Evolutionary conservation across 2,113 vertebrate genomes (phyloP).

Genomic region (Dissostichus mawsoni): DNA sequence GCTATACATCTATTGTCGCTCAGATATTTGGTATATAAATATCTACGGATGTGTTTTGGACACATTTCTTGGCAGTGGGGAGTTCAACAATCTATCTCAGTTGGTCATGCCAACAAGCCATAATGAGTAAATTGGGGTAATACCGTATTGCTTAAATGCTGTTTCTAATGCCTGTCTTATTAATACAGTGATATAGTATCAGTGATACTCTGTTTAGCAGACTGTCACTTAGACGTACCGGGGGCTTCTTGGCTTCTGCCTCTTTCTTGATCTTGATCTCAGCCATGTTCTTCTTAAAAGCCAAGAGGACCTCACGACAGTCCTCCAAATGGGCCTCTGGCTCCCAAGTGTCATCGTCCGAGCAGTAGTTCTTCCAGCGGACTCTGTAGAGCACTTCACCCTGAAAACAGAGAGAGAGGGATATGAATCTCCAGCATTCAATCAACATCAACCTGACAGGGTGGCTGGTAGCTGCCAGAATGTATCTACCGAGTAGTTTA

Average conservation of each 20-base stretch:
- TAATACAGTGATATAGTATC: background rate
- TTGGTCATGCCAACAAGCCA: background rate
- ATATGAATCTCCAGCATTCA: background rate
- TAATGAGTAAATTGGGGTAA: too few species aligned
- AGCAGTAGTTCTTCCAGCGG: conserved; percentile 96
- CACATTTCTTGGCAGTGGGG: too few species aligned
- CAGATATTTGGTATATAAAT: too few species aligned
- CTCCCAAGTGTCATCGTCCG: conserved; percentile 98
- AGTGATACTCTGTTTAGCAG: background rate
- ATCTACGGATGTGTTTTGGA: too few species aligned
- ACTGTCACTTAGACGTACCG: conserved; percentile 73
- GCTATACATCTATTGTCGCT: too few species aligned
- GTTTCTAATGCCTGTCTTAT: background rate
- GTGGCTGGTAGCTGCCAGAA: background rate
- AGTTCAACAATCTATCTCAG: too few species aligned
- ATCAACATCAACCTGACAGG: background rate
- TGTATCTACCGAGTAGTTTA: background rate
- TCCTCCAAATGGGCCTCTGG: conserved; percentile 94
- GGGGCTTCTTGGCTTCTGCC: conserved; percentile 74
- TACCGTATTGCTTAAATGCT: too few species aligned
- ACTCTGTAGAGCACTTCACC: conserved; percentile 93
- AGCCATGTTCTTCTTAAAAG: conserved; percentile 87
- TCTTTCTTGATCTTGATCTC: conserved; percentile 91
- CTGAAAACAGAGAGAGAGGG: conserved; percentile 73
- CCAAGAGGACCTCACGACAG: conserved; percentile 94